Percentiles rank a stretch among this genome's conserved stretches.
These are phyloP conservation scores for Capreolus pygargus DNA, from an alignment of 2,113 vertebrate species.

Conservation along the genomic window DNA sequence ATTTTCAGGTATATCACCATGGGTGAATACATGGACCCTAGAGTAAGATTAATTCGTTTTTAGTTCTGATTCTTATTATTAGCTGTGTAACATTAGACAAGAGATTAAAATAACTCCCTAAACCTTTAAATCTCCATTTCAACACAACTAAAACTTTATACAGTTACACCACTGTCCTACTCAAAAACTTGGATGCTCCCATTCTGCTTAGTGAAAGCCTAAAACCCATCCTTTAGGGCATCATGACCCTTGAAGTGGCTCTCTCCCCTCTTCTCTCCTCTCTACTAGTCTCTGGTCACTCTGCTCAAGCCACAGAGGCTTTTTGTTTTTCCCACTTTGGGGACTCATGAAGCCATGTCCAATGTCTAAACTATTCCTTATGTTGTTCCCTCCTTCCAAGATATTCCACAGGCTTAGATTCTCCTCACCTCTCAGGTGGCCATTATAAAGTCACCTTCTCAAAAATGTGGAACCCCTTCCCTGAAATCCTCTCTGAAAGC, in stretches of 20 bases:
- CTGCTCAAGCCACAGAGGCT: background rate
- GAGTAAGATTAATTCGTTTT: background rate
- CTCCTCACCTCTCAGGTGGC: background rate
- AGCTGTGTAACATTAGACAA: background rate
- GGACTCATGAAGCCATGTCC: background rate
- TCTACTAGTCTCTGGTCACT: background rate
- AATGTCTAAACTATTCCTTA: background rate
- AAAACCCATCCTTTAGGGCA: background rate
- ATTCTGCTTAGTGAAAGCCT: background rate
- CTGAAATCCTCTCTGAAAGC: background rate
- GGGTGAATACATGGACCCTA: background rate
- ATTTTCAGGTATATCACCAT: background rate
- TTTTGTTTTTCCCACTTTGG: background rate
- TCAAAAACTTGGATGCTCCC: background rate
- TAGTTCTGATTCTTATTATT: background rate
- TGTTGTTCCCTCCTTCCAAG: background rate
- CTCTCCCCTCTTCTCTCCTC: too few relatives aligned
- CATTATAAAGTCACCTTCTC: background rate
- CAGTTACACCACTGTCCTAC: background rate
- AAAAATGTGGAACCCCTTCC: background rate
- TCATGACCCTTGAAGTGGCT: background rate
- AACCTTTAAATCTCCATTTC: background rate
- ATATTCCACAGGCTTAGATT: background rate
- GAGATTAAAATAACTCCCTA: background rate
- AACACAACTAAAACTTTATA: background rate